Conservation (phyloP, 2,797 vertebrate species). For the Threskiornis aethiopicus region DNA sequence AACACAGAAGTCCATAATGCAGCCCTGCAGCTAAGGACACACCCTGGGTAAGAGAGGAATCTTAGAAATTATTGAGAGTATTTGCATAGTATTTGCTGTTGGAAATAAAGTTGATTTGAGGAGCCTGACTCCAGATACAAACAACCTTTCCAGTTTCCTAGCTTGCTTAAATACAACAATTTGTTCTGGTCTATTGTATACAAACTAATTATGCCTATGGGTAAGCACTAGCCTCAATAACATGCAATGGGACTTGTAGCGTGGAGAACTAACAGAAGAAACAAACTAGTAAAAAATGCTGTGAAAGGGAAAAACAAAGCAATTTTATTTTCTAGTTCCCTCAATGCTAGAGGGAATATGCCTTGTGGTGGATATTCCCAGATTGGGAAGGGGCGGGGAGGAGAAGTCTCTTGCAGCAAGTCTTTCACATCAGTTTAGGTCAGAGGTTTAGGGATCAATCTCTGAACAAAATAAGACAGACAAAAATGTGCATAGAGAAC, state of each 20-base stretch:
- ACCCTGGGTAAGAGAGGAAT: not conserved
- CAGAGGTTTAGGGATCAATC: not conserved
- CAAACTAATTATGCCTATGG: not conserved
- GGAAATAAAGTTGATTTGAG: not conserved
- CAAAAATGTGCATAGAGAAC: not conserved
- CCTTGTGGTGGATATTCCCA: not conserved
- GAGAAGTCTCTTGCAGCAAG: not conserved
- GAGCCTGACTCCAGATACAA: not conserved
- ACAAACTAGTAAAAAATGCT: not conserved
- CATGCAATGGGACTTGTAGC: not conserved
- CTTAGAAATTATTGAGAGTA: not conserved
- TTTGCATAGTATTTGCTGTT: not conserved
- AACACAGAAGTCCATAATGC: not conserved
- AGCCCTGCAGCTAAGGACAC: not conserved
- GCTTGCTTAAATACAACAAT: not conserved
- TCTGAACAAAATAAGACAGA: not conserved
- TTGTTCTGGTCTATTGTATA: not conserved
- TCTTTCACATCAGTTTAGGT: not conserved
- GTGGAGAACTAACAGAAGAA: not conserved
- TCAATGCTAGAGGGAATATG: not conserved
- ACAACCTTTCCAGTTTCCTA: not conserved
- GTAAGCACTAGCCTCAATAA: not conserved
- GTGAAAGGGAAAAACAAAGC: not conserved
- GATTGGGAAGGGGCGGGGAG: rapidly evolving
- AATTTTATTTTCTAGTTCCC: not conserved